A percentile compares a stretch with the other conserved stretches of the same genome.
phyloP scores from a whole-genome alignment of 1,140 invertebrate genomes.

The Brachionus angularis region DNA sequence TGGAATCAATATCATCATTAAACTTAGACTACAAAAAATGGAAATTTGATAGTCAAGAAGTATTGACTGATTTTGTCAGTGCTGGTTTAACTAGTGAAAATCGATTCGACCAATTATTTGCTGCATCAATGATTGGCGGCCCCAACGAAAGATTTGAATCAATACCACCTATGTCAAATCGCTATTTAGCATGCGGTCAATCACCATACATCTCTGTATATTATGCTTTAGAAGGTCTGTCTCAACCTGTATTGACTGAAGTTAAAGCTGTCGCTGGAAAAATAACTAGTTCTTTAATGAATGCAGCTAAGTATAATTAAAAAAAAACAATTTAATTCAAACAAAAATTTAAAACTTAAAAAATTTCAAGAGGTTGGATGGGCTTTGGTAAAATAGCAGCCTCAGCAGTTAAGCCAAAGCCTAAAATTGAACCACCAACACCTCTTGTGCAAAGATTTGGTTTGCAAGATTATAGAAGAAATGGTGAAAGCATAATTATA shows the following conservation, averaged over 20 bases:
- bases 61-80: slow-evolving; percentile 71
- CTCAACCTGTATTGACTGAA: slow-evolving; percentile 69
- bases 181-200: slow-evolving; percentile 73
- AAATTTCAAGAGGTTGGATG: slow-evolving; percentile 58
- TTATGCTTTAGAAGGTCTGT: slow-evolving; percentile 75
- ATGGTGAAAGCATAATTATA: slow-evolving; percentile 68
- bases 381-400: slow-evolving; percentile 51
- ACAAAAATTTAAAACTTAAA: slow-evolving; percentile 45
- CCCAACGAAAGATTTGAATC: slow-evolving; percentile 68
- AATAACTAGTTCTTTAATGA: slow-evolving; percentile 70
- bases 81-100: slow-evolving; percentile 68
- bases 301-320: slow-evolving; percentile 70
- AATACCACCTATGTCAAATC: slow-evolving; percentile 70
- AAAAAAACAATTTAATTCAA: neutral
- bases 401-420: slow-evolving; percentile 52
- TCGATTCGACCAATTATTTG: slow-evolving; percentile 78
- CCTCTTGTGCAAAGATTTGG: slow-evolving; percentile 64
- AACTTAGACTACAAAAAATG: slow-evolving; percentile 74
- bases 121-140: slow-evolving; percentile 73
- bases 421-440: slow-evolving; percentile 61
- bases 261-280: slow-evolving; percentile 82
- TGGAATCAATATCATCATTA: slow-evolving; percentile 62
- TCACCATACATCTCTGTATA: slow-evolving; percentile 82
- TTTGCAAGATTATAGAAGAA: slow-evolving; percentile 74
- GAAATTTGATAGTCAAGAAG: slow-evolving; percentile 71